These are phyloP conservation scores for Ips typographus DNA, from an alignment of 1,140 invertebrate genomes.

Conservation along the genomic window DNA sequence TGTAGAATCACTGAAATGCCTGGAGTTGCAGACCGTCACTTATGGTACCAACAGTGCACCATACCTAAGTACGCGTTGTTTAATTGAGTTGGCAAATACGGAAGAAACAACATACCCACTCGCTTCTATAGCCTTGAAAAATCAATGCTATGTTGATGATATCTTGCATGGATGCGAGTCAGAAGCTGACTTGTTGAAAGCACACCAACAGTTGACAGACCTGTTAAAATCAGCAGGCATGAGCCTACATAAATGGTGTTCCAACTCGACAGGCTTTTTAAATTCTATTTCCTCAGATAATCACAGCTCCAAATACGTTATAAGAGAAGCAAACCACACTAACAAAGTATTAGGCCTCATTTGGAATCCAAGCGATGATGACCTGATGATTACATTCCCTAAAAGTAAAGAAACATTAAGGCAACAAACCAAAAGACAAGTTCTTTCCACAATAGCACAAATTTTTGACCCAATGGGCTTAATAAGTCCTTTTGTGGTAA, in stretches of 20 bases:
- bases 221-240: slow-evolving; percentile 13
- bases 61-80: slow-evolving; percentile 40
- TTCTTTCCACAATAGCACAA: slow-evolving; percentile 28
- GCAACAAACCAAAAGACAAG: slow-evolving; percentile 18
- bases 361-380: slow-evolving; percentile 12
- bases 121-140: slow-evolving; percentile 39
- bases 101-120: slow-evolving; percentile 40
- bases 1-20: slow-evolving; percentile 39
- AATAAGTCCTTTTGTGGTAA: slow-evolving; percentile 8
- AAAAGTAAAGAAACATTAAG: background rate
- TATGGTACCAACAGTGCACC: slow-evolving; percentile 48
- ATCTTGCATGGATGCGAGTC: slow-evolving; percentile 30
- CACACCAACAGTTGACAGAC: slow-evolving; percentile 4
- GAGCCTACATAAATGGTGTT: slow-evolving; percentile 24
- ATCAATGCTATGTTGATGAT: slow-evolving; percentile 34
- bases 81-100: slow-evolving; percentile 43
- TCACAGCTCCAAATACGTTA: background rate
- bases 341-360: slow-evolving; percentile 16
- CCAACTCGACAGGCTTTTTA: slow-evolving; percentile 13
- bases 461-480: slow-evolving; percentile 26
- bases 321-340: background rate
- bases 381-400: slow-evolving; percentile 7
- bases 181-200: background rate
- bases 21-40: slow-evolving; percentile 47
- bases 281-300: background rate